A percentile compares a stretch with the other conserved stretches of the same genome.
These are phyloP conservation scores for Perca schrenkii DNA, from an alignment of 2,113 vertebrate genomes.

Conservation along the genomic window DNA sequence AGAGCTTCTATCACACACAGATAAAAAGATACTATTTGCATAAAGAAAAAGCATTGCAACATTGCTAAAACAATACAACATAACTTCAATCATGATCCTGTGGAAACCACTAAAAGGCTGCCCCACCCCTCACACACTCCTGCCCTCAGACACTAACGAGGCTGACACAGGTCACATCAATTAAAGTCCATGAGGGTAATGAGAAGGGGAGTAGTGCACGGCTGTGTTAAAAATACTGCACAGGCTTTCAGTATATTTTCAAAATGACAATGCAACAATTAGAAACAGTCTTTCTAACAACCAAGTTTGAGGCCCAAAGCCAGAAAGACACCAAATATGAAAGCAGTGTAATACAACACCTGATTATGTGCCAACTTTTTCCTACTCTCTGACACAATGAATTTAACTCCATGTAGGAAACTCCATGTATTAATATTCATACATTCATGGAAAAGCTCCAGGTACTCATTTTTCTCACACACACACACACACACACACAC, in stretches of 20 bases:
- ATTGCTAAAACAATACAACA: not conserved
- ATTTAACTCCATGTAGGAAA: constrained; percentile 27
- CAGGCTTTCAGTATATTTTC: not conserved
- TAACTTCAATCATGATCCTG: not conserved
- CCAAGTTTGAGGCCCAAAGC: constrained; percentile 6
- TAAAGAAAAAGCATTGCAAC: not conserved
- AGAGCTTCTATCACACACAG: too few relatives aligned
- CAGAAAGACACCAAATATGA: constrained; percentile 7
- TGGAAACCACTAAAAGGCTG: not conserved
- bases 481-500: not conserved
- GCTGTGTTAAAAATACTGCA: not conserved
- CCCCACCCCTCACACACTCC: not conserved
- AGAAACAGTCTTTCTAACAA: not conserved
- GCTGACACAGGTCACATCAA: not conserved
- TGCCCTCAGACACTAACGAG: not conserved
- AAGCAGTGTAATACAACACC: constrained; percentile 40
- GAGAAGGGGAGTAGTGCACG: not conserved
- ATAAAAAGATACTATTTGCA: not conserved
- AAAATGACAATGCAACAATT: not conserved
- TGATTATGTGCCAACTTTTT: constrained; percentile 33
- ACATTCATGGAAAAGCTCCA: constrained; percentile 27
- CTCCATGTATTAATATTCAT: constrained; percentile 33
- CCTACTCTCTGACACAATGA: constrained; percentile 34
- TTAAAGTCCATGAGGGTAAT: not conserved
- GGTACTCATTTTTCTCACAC: not conserved